Evolutionary conservation across 2,113 vertebrate species (phyloP).

Genomic region (Antennarius striatus): DNA sequence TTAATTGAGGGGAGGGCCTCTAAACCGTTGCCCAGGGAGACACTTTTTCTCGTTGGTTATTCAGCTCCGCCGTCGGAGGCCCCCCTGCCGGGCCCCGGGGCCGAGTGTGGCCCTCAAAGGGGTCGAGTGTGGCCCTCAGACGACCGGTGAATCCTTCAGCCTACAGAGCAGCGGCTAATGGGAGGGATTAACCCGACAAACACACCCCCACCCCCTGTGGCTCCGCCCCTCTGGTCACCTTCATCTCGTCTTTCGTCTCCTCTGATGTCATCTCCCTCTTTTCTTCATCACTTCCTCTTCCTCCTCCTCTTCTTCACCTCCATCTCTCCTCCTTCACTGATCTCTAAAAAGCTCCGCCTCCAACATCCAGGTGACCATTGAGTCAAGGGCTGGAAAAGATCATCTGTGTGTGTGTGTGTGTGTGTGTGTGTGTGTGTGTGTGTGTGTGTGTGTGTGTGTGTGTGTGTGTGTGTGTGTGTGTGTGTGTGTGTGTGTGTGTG

Average conservation of each 20-base stretch:
- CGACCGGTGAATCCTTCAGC: conserved; percentile 72
- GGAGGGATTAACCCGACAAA: conserved; percentile 66
- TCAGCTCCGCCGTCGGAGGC: conserved; percentile 28
- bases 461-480: conserved; percentile 17
- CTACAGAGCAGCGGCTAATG: conserved; percentile 68
- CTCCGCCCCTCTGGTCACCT: conserved; percentile 20
- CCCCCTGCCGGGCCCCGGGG: conserved; percentile 29
- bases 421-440: conserved; percentile 12
- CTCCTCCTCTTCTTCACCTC: background rate
- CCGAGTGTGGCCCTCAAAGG: conserved; percentile 8
- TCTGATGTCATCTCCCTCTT: background rate
- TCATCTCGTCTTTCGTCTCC: background rate
- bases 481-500: conserved; percentile 30
- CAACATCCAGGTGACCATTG: no score
- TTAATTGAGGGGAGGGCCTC: conserved; percentile 76
- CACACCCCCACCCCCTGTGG: conserved; percentile 38
- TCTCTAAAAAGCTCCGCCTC: background rate
- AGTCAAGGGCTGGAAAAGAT: conserved; percentile 28
- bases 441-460: conserved; percentile 18
- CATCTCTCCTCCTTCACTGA: background rate
- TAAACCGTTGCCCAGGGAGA: conserved; percentile 63
- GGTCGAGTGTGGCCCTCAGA: conserved; percentile 37
- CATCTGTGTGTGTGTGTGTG: conserved; percentile 12
- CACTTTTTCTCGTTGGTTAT: conserved; percentile 58
- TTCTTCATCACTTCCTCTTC: background rate